Base-by-base conservation (phyloP, 2,888 invertebrate species). In the Melikaiella ostensackeni region DNA sequence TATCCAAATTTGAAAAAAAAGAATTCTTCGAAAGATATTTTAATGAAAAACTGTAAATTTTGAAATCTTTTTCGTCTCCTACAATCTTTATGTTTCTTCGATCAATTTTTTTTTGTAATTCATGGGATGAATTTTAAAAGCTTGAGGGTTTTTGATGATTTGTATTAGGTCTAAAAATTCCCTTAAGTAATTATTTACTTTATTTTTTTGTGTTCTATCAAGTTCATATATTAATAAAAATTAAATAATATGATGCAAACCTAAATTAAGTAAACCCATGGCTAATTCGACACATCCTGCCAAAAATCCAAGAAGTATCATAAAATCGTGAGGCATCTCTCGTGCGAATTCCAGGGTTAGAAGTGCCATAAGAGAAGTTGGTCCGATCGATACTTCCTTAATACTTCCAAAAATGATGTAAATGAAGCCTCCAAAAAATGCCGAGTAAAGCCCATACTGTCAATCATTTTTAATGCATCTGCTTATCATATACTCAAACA, bases 321-420 rank as follows among this genome's bases (percentile, higher is more conserved):
- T 95, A 89, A 95, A 95, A 87, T 97, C 95, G 0, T 94, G 88
- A 1, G 96, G 95, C 84, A 95, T 93, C 33, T 94, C 94, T 80
- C 93, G 93, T 75, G 96, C 95, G 85, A 94, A 95, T 87, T 96
- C 95, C 81, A 95, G 92, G 46, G 96, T 97, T 86, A 98, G 92
- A 75, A 98, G 93, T 57, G 98, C 96, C 97, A 98, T 97, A 79
- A 98, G 94, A 84, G 98, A 97, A 0, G 98, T 98, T 0, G 98
- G 98, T n/a, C 98, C 97, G 83, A 97, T 96, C 0, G 96, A 96
- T 4, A 97, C 96, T 92, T 97, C 96, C 88, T 95, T 96, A 78
- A 81, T 76, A 79, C 79, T 74, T 75, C 82, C 50, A 86, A 98
- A 95, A 85, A 97, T 90, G 75, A 96, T 93, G 92, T 99, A 99